A percentile compares a stretch with the other conserved stretches of the same genome.
Evolutionary conservation across 2,888 invertebrate genomes (phyloP).

Genomic region (Tenthredo livida): DNA sequence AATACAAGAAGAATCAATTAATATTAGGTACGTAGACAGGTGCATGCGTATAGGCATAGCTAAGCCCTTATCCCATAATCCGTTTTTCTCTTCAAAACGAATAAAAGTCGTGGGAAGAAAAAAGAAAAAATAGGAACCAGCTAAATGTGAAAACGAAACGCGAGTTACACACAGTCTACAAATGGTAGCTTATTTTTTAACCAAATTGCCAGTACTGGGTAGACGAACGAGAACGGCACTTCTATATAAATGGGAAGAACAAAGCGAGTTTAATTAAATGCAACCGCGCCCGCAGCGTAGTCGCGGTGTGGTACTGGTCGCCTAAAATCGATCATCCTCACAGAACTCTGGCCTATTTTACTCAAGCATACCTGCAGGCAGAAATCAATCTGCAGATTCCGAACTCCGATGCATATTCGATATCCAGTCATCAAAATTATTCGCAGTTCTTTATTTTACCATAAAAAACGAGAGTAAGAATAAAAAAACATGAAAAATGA

Average conservation of each 20-base stretch:
- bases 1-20: background rate
- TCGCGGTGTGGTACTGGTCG: background rate
- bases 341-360: background rate
- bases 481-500: too few species aligned
- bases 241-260: slow-evolving; percentile 16
- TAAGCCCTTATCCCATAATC: background rate
- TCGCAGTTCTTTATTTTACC: too few species aligned
- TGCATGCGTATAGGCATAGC: too few species aligned
- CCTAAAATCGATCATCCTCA: slow-evolving; percentile 6
- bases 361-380: background rate
- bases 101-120: background rate
- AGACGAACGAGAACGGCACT: background rate
- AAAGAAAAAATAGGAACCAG: background rate
- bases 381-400: background rate
- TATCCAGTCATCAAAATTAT: background rate
- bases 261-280: slow-evolving; percentile 26
- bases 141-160: slow-evolving; percentile 1
- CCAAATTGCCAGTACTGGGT: background rate
- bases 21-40: background rate
- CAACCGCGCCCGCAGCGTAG: slow-evolving; percentile 6
- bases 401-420: background rate
- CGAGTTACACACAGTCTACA: background rate
- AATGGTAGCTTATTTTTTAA: slow-evolving; percentile 2
- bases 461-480: too few species aligned
- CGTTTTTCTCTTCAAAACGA: background rate